Evolutionary conservation across 2,888 invertebrate genomes (phyloP), one percentile per base, ranked within the genome.

Genomic region (Leptinotarsa tumamoca): DNA sequence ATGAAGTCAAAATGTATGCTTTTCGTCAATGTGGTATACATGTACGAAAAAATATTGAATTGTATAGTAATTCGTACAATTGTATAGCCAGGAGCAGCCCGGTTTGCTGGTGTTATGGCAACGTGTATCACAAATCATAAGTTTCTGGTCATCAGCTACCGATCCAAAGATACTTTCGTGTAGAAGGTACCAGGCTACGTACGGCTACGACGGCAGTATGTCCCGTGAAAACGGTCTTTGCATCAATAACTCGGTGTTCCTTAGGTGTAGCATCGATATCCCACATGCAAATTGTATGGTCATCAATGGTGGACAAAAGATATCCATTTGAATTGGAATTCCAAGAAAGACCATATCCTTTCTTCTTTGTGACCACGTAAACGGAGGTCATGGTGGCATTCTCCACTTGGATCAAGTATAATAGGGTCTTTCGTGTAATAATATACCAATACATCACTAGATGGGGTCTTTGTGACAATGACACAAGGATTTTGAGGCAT

Each of bases 401-500:
- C 97, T 4, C 98, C 98, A 83, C 95, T 98, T 15, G 98, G 97
- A 89, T 98, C 98, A 49, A 99, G 99, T 87, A 98, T 98, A 79
- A 98, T 98, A 0, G 99, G 98, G 90, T 99, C 99, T 89, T 99
- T 99, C 2, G 99, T 99, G 89, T 99, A 99, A 88, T 99, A 99
- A 87, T 99, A 99, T 7, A 99, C 98, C 18, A 99, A 92, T 3
- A 99, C 99, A 90, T 99, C 99, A 80, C 98, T 98, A 0, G 98
- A 98, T 0, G 99, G 99, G 1, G 99, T 99, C 90, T 99, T 99
- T 0, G 99, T 99, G 18, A 99, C 99, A 83, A 99, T 99, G 61
- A 99, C 98, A 86, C 97, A 98, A 0, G 99, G 98, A 89, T 99
- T 99, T 89, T 99, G 99, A 0, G 99, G 99, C 99, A 99, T 99